Evolutionary conservation across 2,888 invertebrate genomes (phyloP).

Genomic region (Dicycla oo): DNA sequence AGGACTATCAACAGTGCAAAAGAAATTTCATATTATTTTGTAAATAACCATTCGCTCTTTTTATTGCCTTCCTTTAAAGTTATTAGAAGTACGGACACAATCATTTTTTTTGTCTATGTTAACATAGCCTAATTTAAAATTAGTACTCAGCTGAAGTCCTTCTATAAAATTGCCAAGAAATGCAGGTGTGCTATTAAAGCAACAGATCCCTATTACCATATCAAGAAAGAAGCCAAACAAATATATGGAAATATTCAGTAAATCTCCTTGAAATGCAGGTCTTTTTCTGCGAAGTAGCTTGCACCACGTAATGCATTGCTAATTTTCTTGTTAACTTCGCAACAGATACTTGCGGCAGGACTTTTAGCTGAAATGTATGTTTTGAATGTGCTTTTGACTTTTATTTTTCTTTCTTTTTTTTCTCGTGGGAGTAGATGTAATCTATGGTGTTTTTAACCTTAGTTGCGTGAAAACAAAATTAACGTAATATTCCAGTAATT

Average conservation of each 20-base stretch:
- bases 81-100: no score
- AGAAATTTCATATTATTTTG: no score
- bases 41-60: no score
- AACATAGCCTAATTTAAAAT: neutral
- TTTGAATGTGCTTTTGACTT: slow-evolving; percentile 19
- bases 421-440: neutral
- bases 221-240: slow-evolving; percentile 38
- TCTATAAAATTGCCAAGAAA: neutral
- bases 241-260: slow-evolving; percentile 48
- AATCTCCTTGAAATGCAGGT: slow-evolving; percentile 48
- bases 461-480: neutral
- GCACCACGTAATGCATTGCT: slow-evolving; percentile 65
- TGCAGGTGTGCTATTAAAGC: slow-evolving; percentile 13
- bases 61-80: no score
- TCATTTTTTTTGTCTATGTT: no score
- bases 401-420: slow-evolving; percentile 4
- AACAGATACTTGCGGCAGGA: slow-evolving; percentile 40
- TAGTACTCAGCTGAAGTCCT: no score
- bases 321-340: slow-evolving; percentile 66
- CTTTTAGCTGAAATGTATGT: slow-evolving; percentile 34
- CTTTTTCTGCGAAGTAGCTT: slow-evolving; percentile 41
- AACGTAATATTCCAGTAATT: neutral
- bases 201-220: slow-evolving; percentile 32
- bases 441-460: neutral
- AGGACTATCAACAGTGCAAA: no score